Evolutionary conservation across 2,888 invertebrate genomes (phyloP).

Genomic region (Nomada fucata): DNA sequence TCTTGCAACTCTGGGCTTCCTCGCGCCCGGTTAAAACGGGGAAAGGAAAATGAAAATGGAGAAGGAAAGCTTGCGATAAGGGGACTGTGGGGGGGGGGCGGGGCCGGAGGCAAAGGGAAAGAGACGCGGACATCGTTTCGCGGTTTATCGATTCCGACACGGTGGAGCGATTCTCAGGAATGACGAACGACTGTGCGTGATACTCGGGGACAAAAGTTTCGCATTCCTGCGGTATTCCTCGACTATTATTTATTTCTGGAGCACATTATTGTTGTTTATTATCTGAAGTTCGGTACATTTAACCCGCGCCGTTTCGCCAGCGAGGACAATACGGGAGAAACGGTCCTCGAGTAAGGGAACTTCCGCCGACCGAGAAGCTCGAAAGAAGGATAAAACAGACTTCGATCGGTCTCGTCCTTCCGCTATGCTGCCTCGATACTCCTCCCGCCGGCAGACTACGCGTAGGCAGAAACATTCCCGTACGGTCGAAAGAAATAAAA

Average conservation of each 20-base stretch:
- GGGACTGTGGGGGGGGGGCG: not conserved
- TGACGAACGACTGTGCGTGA: constrained; percentile 74
- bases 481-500: too few species aligned
- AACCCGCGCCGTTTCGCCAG: constrained; percentile 77
- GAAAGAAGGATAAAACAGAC: constrained; percentile 31
- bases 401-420: constrained; percentile 25
- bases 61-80: not conserved
- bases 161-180: constrained; percentile 58
- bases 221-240: constrained; percentile 72
- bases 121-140: constrained; percentile 48
- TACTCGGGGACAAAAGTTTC: constrained; percentile 72
- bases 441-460: not conserved
- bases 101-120: constrained; percentile 1
- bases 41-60: not conserved
- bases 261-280: constrained; percentile 81
- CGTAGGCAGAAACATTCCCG: too few species aligned
- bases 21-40: not conserved
- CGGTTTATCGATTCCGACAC: constrained; percentile 68
- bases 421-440: not conserved
- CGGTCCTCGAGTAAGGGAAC: constrained; percentile 61
- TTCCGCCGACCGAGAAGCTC: constrained; percentile 57
- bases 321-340: constrained; percentile 55
- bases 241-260: constrained; percentile 77
- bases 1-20: not conserved
- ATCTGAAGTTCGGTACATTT: constrained; percentile 80